Base-by-base conservation (phyloP, 2,888 invertebrate species). In the Lithodes maja region DNA sequence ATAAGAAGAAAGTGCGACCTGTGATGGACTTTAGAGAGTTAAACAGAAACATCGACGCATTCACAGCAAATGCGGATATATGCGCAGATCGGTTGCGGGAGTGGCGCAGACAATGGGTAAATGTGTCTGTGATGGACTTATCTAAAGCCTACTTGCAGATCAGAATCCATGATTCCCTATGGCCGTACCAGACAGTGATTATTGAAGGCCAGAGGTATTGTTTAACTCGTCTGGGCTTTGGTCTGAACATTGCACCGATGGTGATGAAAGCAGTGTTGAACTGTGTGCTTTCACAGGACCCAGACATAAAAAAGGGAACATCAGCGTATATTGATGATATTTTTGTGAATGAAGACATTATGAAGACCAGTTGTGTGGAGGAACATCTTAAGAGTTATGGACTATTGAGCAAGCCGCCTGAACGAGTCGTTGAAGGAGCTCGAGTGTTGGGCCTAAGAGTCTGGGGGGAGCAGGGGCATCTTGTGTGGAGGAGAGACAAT, bases 91-190 rank as follows among this genome's bases (percentile, higher is more conserved):
- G 74, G 52, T 75, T 89, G 55, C 74, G 81, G 50, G 71, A 75
- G 54, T 85, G 85, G 85, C 77, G 85, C 0, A 78, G 55, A n/a
- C 54, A 68, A 54, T 83, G 79, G 2, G 17, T 54, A 15, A 78
- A 82, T 49, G 84, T 88, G 33, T 50, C 80, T 0, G 50, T 88
- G 55, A 61, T 88, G 5, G 88, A 84, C 81, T 78, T 88, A n/a
- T 17, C 50, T 1, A 83, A 87, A n/a, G 87, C 83, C 12, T 83
- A 87, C 52, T 52, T 89, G 2, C 89, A 88, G 55, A 81, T 89
- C 7, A 53, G 55, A 12, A 82, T 89, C 61, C 81, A 89, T 1
- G 17, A 71, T 3, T 80, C 80, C 3, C 33, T 85, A 50, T 85
- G 89, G 89, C 82, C 82, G 7, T 89, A 89, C 61, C 80, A 89